Percentiles rank a stretch among this genome's conserved stretches.
Evolutionary conservation across 2,888 invertebrate genomes (phyloP).

Genomic region (Torymus texanus): DNA sequence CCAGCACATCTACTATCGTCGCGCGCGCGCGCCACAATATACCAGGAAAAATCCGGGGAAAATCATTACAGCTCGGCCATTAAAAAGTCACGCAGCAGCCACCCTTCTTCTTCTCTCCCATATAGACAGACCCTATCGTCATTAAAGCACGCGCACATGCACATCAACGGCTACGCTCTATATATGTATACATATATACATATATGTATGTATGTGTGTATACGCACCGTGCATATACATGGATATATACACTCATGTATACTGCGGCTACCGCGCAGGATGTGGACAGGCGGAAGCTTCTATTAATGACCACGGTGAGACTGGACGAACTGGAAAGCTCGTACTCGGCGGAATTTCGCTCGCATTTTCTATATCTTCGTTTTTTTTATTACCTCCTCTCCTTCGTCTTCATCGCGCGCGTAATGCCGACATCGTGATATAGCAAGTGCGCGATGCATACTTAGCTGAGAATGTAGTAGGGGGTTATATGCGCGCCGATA

Average conservation of each 20-base stretch:
- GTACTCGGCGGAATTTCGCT: conserved; percentile 44
- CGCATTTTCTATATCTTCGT: conserved; percentile 42
- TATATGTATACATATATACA: too few species aligned
- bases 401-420: conserved; percentile 38
- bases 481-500: conserved; percentile 2
- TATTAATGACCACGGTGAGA: conserved; percentile 40
- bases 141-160: too few species aligned
- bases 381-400: conserved; percentile 51
- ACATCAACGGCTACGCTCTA: too few species aligned
- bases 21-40: background rate
- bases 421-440: conserved; percentile 7
- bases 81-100: background rate
- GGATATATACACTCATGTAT: too few species aligned
- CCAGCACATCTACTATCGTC: background rate
- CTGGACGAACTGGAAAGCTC: conserved; percentile 42
- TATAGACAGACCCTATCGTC: too few species aligned
- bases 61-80: conserved; percentile 4
- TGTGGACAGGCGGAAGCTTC: conserved; percentile 27
- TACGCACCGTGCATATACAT: too few species aligned
- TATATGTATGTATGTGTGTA: too few species aligned
- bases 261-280: background rate
- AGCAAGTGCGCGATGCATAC: conserved; percentile 45
- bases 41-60: background rate
- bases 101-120: background rate
- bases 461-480: conserved; percentile 59